Evolutionary conservation across 2,888 invertebrate genomes (phyloP).

Genomic region (Theodoxus fluviatilis): DNA sequence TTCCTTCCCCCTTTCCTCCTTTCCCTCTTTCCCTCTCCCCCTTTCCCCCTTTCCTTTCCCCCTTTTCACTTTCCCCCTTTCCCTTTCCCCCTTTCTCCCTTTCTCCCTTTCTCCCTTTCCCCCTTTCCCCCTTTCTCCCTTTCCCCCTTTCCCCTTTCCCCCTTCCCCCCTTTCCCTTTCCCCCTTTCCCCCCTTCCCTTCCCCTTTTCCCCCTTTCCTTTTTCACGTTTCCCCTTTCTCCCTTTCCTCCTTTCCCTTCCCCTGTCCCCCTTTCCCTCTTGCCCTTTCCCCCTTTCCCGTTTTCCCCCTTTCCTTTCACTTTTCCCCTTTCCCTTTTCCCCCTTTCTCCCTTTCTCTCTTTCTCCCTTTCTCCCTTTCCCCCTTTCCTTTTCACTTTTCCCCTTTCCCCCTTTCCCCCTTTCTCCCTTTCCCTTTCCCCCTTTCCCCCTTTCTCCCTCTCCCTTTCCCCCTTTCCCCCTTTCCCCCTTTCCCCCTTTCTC

Average conservation of each 20-base stretch:
- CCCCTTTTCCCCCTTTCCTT: background rate
- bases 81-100: no score
- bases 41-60: no score
- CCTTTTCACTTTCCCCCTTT: no score
- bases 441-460: no score
- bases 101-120: no score
- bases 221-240: background rate
- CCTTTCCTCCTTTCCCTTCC: background rate
- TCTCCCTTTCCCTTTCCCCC: no score
- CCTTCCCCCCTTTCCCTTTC: background rate
- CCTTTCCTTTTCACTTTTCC: background rate
- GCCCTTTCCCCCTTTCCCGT: background rate
- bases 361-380: constrained; percentile 10
- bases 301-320: constrained; percentile 3
- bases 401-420: background rate
- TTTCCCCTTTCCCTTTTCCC: background rate
- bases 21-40: no score
- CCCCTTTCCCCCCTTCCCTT: background rate
- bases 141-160: no score
- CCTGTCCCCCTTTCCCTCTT: background rate
- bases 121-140: no score
- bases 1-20: no score
- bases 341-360: constrained; percentile 2
- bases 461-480: no score
- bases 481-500: no score